These are phyloP conservation scores for Procambarus virginalis DNA, from an alignment of 1,140 invertebrate species.

Conservation along the genomic window DNA sequence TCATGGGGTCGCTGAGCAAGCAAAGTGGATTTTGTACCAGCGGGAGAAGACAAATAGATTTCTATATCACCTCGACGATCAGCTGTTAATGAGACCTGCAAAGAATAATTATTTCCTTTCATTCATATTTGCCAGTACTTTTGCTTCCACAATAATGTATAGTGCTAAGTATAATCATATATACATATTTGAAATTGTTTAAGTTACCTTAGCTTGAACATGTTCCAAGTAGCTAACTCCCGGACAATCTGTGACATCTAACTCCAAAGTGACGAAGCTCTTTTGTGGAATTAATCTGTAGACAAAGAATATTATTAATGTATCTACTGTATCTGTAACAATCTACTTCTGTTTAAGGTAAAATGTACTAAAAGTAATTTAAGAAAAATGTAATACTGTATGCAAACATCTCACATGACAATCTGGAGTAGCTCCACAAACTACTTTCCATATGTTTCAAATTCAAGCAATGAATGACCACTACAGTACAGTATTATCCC, in stretches of 20 bases:
- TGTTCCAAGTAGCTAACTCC: constrained; percentile 95
- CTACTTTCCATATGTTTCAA: too few relatives aligned
- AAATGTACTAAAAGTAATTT: too few relatives aligned
- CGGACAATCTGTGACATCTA: constrained; percentile 85
- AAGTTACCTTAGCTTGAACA: constrained; percentile 81
- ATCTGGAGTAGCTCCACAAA: too few relatives aligned
- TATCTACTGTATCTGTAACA: too few relatives aligned
- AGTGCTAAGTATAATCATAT: too few relatives aligned
- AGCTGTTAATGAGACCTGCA: constrained; percentile 84
- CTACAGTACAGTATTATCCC: too few relatives aligned
- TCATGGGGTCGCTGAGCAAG: constrained; percentile 91
- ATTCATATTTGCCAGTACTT: too few relatives aligned
- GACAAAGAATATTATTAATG: background rate
- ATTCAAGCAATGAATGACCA: too few relatives aligned
- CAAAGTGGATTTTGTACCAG: constrained; percentile 88
- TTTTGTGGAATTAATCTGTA: constrained; percentile 78
- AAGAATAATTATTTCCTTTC: constrained; percentile 75
- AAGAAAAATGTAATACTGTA: too few relatives aligned
- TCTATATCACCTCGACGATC: constrained; percentile 91
- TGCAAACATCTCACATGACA: too few relatives aligned
- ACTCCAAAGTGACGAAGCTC: constrained; percentile 81
- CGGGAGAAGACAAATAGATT: constrained; percentile 90
- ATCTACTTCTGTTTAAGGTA: too few relatives aligned
- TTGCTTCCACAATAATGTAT: too few relatives aligned
- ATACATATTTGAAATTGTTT: background rate